phyloP scores from a whole-genome alignment of 2,113 vertebrate genomes.

The Prietella phreatophila region DNA sequence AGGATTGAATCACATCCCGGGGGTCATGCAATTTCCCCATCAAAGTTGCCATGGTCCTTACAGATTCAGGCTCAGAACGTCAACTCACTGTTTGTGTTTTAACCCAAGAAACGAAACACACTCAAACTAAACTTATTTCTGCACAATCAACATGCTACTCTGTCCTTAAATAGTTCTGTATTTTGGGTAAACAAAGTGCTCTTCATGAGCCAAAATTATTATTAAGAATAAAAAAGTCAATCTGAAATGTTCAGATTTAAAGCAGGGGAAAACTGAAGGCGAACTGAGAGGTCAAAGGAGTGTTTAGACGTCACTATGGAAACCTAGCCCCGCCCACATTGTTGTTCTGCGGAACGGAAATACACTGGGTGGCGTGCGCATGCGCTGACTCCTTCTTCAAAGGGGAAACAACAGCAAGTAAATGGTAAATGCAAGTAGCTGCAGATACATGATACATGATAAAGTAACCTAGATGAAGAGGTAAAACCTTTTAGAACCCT shows the following conservation, averaged over 20 bases:
- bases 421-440: background rate
- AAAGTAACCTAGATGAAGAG: background rate
- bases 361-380: background rate
- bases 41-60: constrained; percentile 6
- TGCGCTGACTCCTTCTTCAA: background rate
- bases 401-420: background rate
- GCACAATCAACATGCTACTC: too few relatives aligned
- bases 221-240: background rate
- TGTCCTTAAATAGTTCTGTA: too few relatives aligned
- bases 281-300: background rate
- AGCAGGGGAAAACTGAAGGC: background rate
- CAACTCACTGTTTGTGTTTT: background rate
- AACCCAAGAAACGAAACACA: background rate
- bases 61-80: background rate
- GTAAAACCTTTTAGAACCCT: background rate
- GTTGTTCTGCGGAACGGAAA: background rate
- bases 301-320: constrained; percentile 47
- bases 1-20: constrained; percentile 22
- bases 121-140: background rate
- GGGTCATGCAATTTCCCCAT: background rate
- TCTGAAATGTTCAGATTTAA: background rate
- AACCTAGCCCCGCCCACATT: constrained; percentile 49
- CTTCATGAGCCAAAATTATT: background rate
- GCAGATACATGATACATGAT: background rate
- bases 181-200: background rate